Conservation (phyloP, 2,888 invertebrate genomes). For the Caprella mutica region DNA sequence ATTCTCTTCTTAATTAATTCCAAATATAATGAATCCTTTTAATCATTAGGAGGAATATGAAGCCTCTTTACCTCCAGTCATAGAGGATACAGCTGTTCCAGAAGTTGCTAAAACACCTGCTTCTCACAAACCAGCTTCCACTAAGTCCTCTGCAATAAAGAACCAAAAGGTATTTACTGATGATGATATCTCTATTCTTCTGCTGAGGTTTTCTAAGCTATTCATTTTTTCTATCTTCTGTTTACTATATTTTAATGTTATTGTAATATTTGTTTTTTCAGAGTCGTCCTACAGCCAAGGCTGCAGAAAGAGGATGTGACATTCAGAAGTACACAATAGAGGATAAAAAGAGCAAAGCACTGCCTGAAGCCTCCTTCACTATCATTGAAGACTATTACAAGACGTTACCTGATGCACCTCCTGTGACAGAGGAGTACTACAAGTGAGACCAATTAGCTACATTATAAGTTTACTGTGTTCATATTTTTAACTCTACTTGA, state of each 20-base stretch:
- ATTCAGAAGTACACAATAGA: conserved; percentile 29
- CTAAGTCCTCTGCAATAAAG: neutral
- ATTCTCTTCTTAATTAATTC: no score
- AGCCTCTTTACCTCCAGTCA: conserved; percentile 30
- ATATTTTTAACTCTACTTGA: neutral
- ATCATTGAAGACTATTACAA: conserved; percentile 57
- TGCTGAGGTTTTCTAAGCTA: neutral
- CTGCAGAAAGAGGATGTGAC: conserved; percentile 25
- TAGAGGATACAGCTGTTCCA: conserved; percentile 28
- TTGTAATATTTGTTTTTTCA: neutral
- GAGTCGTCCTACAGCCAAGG: conserved; percentile 15
- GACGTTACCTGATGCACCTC: conserved; percentile 66
- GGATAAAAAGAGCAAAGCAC: conserved; percentile 40
- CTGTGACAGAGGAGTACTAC: conserved; percentile 77
- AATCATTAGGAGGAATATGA: conserved; percentile 33
- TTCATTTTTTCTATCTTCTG: neutral
- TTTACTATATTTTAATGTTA: neutral
- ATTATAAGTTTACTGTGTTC: no score
- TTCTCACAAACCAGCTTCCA: conserved; percentile 8
- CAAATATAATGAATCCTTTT: no score
- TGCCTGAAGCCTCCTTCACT: conserved; percentile 59
- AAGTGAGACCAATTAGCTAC: conserved; percentile 39
- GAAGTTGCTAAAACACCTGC: conserved; percentile 27
- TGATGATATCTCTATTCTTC: neutral
- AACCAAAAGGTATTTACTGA: conserved; percentile 21